phyloP scores from a whole-genome alignment of 2,888 invertebrate species.

The Choristoneura rosaceana region DNA sequence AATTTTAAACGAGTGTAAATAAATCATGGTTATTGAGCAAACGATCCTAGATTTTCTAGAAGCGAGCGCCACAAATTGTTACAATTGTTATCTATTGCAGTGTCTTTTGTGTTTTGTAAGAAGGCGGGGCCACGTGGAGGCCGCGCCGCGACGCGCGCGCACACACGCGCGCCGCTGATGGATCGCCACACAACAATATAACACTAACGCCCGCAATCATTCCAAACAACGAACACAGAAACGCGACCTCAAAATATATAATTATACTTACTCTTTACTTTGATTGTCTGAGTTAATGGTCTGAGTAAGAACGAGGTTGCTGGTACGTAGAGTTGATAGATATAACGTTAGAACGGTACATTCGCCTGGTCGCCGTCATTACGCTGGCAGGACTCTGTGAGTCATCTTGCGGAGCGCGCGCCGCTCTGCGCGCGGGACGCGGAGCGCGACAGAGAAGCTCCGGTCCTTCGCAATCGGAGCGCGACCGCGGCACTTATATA shows the following conservation, averaged over 20 bases:
- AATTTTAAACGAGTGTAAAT: not conserved
- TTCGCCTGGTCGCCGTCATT: too few relatives aligned
- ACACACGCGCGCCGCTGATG: slow-evolving; percentile 35
- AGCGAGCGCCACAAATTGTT: not conserved
- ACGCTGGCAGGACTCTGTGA: too few relatives aligned
- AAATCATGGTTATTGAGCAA: not conserved
- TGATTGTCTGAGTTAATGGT: not conserved
- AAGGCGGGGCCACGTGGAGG: not conserved
- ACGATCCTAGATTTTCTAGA: not conserved
- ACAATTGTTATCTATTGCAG: not conserved
- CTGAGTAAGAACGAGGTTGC: not conserved
- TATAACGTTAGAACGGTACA: not conserved
- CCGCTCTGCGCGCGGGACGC: too few relatives aligned
- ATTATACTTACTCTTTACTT: not conserved
- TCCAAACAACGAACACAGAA: not conserved
- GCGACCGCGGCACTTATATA: not conserved
- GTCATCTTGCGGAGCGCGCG: too few relatives aligned
- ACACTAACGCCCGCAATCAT: not conserved
- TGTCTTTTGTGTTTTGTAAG: not conserved
- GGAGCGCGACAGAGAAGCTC: not conserved
- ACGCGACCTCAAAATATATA: not conserved
- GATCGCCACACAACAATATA: not conserved
- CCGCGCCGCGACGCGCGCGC: slow-evolving; percentile 1
- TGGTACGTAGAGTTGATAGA: not conserved
- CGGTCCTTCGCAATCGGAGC: not conserved